These are phyloP conservation scores for Sthenelais limicola DNA, from an alignment of 2,888 invertebrate species.

Conservation along the genomic window DNA sequence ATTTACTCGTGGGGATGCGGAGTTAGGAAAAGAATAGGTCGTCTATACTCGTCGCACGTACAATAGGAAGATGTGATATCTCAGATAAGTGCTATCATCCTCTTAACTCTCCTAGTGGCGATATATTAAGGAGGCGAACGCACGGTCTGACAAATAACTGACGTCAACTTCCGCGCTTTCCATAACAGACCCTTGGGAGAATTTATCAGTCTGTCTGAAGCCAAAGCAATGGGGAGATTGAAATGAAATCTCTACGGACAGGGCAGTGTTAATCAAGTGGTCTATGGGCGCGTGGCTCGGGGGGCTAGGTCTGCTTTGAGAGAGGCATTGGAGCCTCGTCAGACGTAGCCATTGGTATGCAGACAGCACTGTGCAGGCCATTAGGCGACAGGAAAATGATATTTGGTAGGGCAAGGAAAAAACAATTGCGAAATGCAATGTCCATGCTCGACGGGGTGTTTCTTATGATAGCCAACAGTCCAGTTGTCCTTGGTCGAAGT, in stretches of 20 bases:
- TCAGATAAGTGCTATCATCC: too few relatives aligned
- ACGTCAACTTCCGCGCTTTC: too few relatives aligned
- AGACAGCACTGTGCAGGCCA: background rate
- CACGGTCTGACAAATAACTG: too few relatives aligned
- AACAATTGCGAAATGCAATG: slow-evolving; percentile 26
- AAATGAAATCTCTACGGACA: slow-evolving; percentile 22
- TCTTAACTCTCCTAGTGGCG: too few relatives aligned
- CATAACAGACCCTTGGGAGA: too few relatives aligned
- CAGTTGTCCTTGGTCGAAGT: background rate
- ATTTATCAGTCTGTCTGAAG: background rate
- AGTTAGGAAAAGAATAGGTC: too few relatives aligned
- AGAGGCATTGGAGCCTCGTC: background rate
- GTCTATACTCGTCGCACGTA: too few relatives aligned
- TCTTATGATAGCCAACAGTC: slow-evolving; percentile 17
- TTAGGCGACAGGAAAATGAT: slow-evolving; percentile 34
- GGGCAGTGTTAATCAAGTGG: background rate
- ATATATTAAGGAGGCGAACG: too few relatives aligned
- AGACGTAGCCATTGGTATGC: slow-evolving; percentile 25
- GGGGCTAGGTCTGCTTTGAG: background rate
- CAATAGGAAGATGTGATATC: too few relatives aligned
- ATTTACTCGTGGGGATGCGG: background rate
- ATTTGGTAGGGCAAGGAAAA: slow-evolving; percentile 18
- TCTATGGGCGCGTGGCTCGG: background rate
- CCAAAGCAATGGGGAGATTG: slow-evolving; percentile 16
- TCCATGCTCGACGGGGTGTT: background rate